Evolutionary conservation across 2,113 vertebrate genomes (phyloP).

Genomic region (Oxygymnocypris stewartii): DNA sequence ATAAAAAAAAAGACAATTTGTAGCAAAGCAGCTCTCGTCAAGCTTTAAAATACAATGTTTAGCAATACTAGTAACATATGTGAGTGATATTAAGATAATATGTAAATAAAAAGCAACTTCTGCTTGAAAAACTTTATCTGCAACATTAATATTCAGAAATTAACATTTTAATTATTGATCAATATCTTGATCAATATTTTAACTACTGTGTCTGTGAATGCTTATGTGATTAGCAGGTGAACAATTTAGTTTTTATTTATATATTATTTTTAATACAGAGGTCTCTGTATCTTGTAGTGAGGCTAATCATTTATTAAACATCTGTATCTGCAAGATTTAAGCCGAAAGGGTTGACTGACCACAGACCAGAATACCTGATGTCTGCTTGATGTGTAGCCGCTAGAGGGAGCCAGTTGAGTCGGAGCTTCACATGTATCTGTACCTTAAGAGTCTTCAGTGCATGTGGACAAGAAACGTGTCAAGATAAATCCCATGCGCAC

Average conservation of each 20-base stretch:
- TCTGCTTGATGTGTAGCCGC: conserved; percentile 73
- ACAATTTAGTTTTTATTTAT: neutral
- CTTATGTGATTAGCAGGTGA: neutral
- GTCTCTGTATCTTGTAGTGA: neutral
- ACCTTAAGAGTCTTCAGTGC: neutral
- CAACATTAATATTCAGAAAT: neutral
- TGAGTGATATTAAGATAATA: neutral
- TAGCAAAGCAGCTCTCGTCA: conserved; percentile 5
- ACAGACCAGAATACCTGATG: neutral
- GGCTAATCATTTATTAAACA: conserved; percentile 29
- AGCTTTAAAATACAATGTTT: too few species aligned
- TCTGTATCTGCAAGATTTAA: conserved; percentile 42
- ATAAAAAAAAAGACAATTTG: conserved; percentile 6
- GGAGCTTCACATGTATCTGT: conserved; percentile 38
- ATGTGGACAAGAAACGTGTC: neutral
- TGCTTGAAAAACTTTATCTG: neutral
- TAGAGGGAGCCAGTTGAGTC: conserved; percentile 87
- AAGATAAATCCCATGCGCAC: neutral
- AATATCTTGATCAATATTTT: neutral
- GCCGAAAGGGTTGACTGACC: conserved; percentile 46
- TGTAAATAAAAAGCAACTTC: neutral
- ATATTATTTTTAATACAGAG: neutral
- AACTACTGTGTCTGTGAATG: neutral
- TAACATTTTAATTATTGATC: neutral
- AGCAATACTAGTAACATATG: too few species aligned